Percentiles rank a stretch among this genome's conserved stretches.
phyloP scores from a whole-genome alignment of 2,797 vertebrate genomes.

The Pangasius larnaudii region DNA sequence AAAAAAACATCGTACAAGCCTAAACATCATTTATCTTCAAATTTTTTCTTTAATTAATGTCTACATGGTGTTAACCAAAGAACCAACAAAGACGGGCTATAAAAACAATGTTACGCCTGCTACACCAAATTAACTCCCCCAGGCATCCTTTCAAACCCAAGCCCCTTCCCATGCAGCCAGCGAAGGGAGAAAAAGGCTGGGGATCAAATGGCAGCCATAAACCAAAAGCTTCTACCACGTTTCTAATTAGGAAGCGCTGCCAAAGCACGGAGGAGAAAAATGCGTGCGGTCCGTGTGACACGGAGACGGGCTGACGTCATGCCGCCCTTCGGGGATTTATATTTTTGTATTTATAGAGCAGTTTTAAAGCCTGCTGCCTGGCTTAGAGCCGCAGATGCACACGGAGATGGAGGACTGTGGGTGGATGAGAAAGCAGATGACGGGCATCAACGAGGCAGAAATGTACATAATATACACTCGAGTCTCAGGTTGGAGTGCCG shows the following conservation, averaged over 20 bases:
- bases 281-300: constrained; percentile 42
- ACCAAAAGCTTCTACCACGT: constrained; percentile 69
- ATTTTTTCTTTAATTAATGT: background rate
- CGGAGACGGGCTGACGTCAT: constrained; percentile 65
- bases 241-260: constrained; percentile 77
- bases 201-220: constrained; percentile 51
- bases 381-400: constrained; percentile 65
- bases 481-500: background rate
- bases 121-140: background rate
- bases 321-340: constrained; percentile 65
- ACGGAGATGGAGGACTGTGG: constrained; percentile 24
- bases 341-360: constrained; percentile 77
- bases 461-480: constrained; percentile 4
- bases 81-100: background rate
- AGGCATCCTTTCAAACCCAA: constrained; percentile 14
- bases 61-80: background rate
- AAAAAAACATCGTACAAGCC: background rate
- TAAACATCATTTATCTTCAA: background rate
- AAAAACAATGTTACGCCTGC: background rate
- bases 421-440: constrained; percentile 24
- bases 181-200: background rate
- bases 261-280: constrained; percentile 61
- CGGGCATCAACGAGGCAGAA: constrained; percentile 22
- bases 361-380: constrained; percentile 76
- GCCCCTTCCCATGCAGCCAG: constrained; percentile 16